Conservation (phyloP, 2,888 invertebrate species). For the Thera britannica region DNA sequence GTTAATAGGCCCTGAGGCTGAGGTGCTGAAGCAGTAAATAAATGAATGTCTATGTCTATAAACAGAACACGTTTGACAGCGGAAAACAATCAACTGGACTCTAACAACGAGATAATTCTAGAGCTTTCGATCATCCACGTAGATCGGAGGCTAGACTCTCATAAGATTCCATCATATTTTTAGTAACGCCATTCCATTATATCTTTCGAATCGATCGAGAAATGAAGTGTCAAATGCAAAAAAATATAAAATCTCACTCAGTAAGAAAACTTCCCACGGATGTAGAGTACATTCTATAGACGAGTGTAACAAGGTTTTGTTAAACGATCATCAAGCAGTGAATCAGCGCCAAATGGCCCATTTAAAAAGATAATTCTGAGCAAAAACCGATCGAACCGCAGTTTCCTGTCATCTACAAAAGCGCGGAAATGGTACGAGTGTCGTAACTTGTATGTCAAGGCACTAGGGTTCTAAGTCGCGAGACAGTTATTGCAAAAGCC, state of each 20-base stretch:
- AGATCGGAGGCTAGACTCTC: too few species aligned
- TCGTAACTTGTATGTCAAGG: constrained; percentile 14
- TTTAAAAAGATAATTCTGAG: constrained; percentile 22
- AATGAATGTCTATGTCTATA: too few species aligned
- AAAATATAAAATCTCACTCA: background rate
- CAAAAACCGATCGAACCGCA: constrained; percentile 33
- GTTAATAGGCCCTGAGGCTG: too few species aligned
- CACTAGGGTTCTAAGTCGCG: constrained; percentile 8
- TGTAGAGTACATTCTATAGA: background rate
- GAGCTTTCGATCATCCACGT: too few species aligned
- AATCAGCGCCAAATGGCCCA: constrained; percentile 31
- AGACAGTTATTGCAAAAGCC: constrained; percentile 10
- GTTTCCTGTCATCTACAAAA: constrained; percentile 34
- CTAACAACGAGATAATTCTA: too few species aligned
- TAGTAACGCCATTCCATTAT: too few species aligned
- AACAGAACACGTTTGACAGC: too few species aligned
- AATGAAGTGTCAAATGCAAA: background rate
- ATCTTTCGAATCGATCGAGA: background rate
- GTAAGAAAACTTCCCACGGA: constrained; percentile 5
- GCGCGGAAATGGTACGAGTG: constrained; percentile 32
- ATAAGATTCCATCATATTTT: too few species aligned
- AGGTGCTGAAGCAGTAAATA: too few species aligned
- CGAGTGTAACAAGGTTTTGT: constrained; percentile 8
- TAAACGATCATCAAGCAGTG: constrained; percentile 19
- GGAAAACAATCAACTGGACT: too few species aligned